phyloP scores from a whole-genome alignment of 2,113 vertebrate species.

The Paedocypris sp. region DNA sequence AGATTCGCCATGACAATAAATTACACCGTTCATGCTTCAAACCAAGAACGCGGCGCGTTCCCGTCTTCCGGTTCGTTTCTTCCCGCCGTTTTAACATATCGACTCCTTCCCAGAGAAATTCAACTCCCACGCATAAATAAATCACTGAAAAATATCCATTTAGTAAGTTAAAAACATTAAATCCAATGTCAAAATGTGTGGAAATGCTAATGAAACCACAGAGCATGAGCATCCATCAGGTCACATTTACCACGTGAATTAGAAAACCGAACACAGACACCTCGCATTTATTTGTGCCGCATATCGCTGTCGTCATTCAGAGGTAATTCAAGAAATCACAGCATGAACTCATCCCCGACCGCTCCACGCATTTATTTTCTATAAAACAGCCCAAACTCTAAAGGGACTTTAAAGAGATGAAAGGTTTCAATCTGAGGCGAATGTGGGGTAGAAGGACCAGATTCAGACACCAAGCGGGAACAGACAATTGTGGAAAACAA shows the following conservation, averaged over 20 bases:
- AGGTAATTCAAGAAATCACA: slow-evolving; percentile 27
- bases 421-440: slow-evolving; percentile 46
- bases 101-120: slow-evolving; percentile 49
- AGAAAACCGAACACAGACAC: not conserved
- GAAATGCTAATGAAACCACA: slow-evolving; percentile 36
- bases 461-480: too few relatives aligned
- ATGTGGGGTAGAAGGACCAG: too few relatives aligned
- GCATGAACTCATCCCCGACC: slow-evolving; percentile 44
- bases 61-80: slow-evolving; percentile 44
- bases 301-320: too few relatives aligned
- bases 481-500: too few relatives aligned
- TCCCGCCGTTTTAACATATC: slow-evolving; percentile 39
- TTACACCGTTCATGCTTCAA: slow-evolving; percentile 67
- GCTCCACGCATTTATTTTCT: slow-evolving; percentile 41
- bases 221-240: slow-evolving; percentile 33
- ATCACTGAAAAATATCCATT: slow-evolving; percentile 46
- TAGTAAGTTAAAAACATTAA: slow-evolving; percentile 47
- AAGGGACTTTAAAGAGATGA: slow-evolving; percentile 34
- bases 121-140: slow-evolving; percentile 57
- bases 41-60: slow-evolving; percentile 54
- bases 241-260: slow-evolving; percentile 27
- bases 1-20: slow-evolving; percentile 69
- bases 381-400: slow-evolving; percentile 47
- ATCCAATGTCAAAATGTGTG: slow-evolving; percentile 33
- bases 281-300: too few relatives aligned